A percentile compares a stretch with the other conserved stretches of the same genome.
Evolutionary conservation across 2,888 invertebrate species (phyloP).

Genomic region (Melipona bicolor): DNA sequence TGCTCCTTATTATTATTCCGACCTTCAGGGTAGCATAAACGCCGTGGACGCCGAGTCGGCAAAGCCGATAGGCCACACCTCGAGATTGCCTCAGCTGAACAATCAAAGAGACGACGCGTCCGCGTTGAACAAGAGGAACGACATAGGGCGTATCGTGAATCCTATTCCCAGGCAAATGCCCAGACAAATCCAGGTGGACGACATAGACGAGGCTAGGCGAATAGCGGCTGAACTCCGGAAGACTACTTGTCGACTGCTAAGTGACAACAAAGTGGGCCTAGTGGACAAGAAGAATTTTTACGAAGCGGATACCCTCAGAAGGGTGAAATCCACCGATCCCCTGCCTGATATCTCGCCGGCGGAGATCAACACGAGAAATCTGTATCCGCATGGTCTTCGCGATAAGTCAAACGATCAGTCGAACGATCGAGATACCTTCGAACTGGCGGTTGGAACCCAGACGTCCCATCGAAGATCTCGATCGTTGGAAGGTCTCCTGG

Average conservation of each 20-base stretch:
- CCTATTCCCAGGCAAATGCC: constrained; percentile 85
- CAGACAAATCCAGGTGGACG: constrained; percentile 78
- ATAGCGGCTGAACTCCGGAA: constrained; percentile 82
- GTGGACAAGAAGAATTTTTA: constrained; percentile 90
- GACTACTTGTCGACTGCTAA: constrained; percentile 80
- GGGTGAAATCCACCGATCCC: constrained; percentile 82
- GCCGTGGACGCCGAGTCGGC: constrained; percentile 61
- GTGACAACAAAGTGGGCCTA: constrained; percentile 80
- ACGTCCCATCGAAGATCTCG: constrained; percentile 85
- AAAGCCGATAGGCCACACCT: constrained; percentile 71
- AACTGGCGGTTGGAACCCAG: constrained; percentile 55
- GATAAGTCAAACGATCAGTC: constrained; percentile 78
- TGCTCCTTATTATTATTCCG: constrained; percentile 95
- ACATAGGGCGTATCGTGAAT: constrained; percentile 90
- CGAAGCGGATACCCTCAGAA: constrained; percentile 88
- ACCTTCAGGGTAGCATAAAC: constrained; percentile 85
- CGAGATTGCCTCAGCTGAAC: constrained; percentile 86
- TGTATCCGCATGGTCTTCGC: constrained; percentile 82
- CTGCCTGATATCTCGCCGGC: constrained; percentile 77
- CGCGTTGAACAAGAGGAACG: constrained; percentile 84
- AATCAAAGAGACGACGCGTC: constrained; percentile 90
- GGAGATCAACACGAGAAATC: constrained; percentile 78
- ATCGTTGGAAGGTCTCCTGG: constrained; percentile 87
- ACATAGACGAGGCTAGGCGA: constrained; percentile 79
- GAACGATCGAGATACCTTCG: constrained; percentile 34